Evolutionary conservation across 2,797 vertebrate genomes (phyloP).

Genomic region (Melanotaenia maccullochi): DNA sequence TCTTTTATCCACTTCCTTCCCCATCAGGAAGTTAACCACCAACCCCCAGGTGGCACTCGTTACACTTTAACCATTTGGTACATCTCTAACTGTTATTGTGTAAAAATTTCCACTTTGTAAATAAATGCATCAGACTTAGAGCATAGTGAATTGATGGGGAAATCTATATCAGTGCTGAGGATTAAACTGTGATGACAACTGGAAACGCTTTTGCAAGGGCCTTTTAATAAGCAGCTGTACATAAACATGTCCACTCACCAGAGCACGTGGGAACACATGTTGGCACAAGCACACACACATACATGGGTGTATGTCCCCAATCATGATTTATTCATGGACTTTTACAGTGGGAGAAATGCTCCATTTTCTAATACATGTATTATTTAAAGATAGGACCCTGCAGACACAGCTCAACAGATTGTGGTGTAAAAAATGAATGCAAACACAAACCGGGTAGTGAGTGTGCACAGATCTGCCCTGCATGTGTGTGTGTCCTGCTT

Average conservation of each 20-base stretch:
- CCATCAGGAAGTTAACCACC: too few species aligned
- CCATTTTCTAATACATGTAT: slow-evolving; percentile 81
- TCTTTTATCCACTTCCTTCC: too few species aligned
- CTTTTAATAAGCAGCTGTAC: slow-evolving; percentile 20
- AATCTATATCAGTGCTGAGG: slow-evolving; percentile 30
- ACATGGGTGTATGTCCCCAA: slow-evolving; percentile 58
- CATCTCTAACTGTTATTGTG: slow-evolving; percentile 46
- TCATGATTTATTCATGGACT: slow-evolving; percentile 78
- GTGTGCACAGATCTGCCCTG: slow-evolving; percentile 22
- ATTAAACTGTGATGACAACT: slow-evolving; percentile 31
- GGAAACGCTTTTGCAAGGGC: slow-evolving; percentile 28
- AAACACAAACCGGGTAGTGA: slow-evolving; percentile 61
- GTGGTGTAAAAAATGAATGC: slow-evolving; percentile 76
- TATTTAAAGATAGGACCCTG: slow-evolving; percentile 79
- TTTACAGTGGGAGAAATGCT: slow-evolving; percentile 78
- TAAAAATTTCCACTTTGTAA: slow-evolving; percentile 52
- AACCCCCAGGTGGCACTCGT: too few species aligned
- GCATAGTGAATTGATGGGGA: slow-evolving; percentile 32
- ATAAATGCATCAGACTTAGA: slow-evolving; percentile 32
- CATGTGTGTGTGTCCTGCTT: slow-evolving; percentile 26
- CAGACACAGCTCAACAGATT: slow-evolving; percentile 80
- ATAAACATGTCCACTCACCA: neutral
- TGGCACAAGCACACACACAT: slow-evolving; percentile 3
- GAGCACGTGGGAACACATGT: slow-evolving; percentile 15
- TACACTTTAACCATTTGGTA: slow-evolving; percentile 35